Percentiles rank a stretch among this genome's conserved stretches.
These are phyloP conservation scores for Gymnoscopelus braueri DNA, from an alignment of 2,797 vertebrate species.

Conservation along the genomic window DNA sequence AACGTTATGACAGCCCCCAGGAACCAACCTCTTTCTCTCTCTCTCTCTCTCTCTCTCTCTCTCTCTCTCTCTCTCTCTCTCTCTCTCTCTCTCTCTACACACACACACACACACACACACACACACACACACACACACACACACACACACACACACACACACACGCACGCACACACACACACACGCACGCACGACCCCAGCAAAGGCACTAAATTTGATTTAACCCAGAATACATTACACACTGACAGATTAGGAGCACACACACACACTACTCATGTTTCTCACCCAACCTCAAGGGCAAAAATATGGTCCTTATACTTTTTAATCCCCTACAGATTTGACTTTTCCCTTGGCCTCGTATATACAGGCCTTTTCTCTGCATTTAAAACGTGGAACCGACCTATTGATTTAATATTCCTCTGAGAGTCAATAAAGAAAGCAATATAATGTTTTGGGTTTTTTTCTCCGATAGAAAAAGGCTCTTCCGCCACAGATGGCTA, in stretches of 20 bases:
- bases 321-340: constrained; percentile 35
- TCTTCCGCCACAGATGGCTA: constrained; percentile 25
- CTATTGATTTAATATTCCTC: not conserved
- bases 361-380: constrained; percentile 21
- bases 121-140: too few species aligned
- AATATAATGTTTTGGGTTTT: not conserved
- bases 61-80: too few species aligned
- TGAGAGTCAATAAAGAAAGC: constrained; percentile 3
- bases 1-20: constrained; percentile 17
- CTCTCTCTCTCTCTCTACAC: too few species aligned
- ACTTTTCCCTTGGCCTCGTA: constrained; percentile 33
- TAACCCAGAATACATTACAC: constrained; percentile 61
- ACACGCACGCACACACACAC: too few species aligned
- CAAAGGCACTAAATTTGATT: constrained; percentile 69
- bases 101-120: too few species aligned
- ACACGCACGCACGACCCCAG: constrained; percentile 43
- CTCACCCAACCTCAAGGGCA: constrained; percentile 43
- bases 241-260: constrained; percentile 57
- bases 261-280: constrained; percentile 51
- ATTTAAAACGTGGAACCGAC: constrained; percentile 9
- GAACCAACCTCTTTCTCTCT: constrained; percentile 15
- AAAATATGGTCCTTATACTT: constrained; percentile 47
- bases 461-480: constrained; percentile 29
- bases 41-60: too few species aligned
- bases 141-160: not conserved